phyloP scores from a whole-genome alignment of 2,888 invertebrate species.

The Chrysolina americana region DNA sequence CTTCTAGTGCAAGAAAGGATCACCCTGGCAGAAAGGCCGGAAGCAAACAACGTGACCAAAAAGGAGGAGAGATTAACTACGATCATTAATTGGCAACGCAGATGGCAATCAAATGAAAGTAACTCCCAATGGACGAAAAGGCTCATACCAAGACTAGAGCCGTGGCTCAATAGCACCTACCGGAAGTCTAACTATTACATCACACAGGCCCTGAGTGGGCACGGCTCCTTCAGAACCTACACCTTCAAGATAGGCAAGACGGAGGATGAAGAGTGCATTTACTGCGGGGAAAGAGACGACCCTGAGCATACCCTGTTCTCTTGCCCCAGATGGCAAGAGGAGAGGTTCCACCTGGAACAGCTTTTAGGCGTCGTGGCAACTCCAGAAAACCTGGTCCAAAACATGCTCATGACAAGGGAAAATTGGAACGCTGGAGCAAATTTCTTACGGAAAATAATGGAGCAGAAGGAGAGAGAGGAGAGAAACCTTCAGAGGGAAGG shows the following conservation, averaged over 20 bases:
- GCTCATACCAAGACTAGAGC: not conserved
- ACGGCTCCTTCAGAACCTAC: conserved; percentile 7
- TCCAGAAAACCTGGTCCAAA: too few relatives aligned
- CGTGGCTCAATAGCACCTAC: not conserved
- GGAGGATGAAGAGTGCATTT: not conserved
- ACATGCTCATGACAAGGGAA: too few relatives aligned
- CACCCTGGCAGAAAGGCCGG: too few relatives aligned
- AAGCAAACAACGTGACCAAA: not conserved
- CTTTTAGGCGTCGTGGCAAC: too few relatives aligned
- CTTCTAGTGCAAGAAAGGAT: not conserved
- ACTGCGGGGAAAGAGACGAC: not conserved
- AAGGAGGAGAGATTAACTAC: not conserved
- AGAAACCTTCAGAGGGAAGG: too few relatives aligned
- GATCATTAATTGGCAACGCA: conserved; percentile 1
- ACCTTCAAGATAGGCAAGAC: not conserved
- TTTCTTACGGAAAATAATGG: too few relatives aligned
- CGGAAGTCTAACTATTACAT: not conserved
- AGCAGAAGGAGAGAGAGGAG: too few relatives aligned
- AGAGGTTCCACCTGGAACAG: too few relatives aligned
- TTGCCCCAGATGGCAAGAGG: too few relatives aligned
- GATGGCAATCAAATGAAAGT: not conserved
- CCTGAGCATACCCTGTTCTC: too few relatives aligned
- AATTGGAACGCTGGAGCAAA: too few relatives aligned
- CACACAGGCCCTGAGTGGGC: conserved; percentile 20
- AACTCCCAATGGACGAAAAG: conserved; percentile 27